Evolutionary conservation across 1,140 invertebrate species (phyloP).

Genomic region (Diachasma alloeum): DNA sequence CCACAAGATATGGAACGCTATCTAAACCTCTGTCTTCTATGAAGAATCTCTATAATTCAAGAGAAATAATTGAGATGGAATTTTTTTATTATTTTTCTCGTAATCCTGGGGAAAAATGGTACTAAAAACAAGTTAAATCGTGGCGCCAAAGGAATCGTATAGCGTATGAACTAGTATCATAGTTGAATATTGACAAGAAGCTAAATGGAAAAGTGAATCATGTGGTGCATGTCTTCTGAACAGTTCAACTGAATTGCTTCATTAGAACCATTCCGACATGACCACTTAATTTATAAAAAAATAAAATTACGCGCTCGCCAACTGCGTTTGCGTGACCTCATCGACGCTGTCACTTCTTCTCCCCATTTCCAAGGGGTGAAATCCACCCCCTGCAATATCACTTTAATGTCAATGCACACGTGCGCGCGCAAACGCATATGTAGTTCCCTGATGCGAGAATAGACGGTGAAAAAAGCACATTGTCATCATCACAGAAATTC

Average conservation of each 20-base stretch:
- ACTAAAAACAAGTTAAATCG: too few species aligned
- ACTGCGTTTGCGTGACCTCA: slow-evolving; percentile 51
- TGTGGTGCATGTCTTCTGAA: slow-evolving; percentile 19
- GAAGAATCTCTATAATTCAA: too few species aligned
- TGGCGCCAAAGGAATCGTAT: too few species aligned
- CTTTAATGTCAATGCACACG: slow-evolving; percentile 18
- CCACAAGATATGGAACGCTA: too few species aligned
- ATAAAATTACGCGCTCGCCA: neutral
- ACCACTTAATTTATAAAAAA: neutral
- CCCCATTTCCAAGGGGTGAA: slow-evolving; percentile 29
- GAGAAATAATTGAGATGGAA: too few species aligned
- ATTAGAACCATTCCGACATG: neutral
- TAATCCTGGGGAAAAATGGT: too few species aligned
- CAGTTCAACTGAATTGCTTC: neutral
- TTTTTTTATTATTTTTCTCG: too few species aligned
- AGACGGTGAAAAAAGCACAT: neutral
- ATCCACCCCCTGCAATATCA: slow-evolving; percentile 13
- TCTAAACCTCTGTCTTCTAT: too few species aligned
- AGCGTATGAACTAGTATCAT: too few species aligned
- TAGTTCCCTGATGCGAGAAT: neutral
- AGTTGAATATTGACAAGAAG: too few species aligned
- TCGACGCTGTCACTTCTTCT: slow-evolving; percentile 40
- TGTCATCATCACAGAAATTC: slow-evolving; percentile 23
- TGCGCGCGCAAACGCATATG: slow-evolving; percentile 22
- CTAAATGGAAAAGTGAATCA: neutral